Conservation (phyloP, 2,888 invertebrate genomes). For the Caenorhabditis doughertyi region DNA sequence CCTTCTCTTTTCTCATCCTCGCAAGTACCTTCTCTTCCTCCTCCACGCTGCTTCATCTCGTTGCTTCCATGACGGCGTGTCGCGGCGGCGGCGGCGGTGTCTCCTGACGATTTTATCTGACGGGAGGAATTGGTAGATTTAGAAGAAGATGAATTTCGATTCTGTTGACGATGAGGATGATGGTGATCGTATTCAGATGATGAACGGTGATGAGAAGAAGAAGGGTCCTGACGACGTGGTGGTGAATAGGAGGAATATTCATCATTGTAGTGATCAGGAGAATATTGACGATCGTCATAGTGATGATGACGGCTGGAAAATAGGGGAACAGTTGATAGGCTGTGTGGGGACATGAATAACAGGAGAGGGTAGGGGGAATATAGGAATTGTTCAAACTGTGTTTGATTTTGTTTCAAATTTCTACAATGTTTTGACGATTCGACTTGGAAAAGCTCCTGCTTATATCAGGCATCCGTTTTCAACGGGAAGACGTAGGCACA, state of each 20-base stretch:
- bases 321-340: neutral
- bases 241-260: neutral
- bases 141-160: no score
- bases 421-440: no score
- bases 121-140: neutral
- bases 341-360: no score
- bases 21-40: neutral
- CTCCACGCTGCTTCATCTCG: neutral
- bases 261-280: neutral
- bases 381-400: no score
- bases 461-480: no score
- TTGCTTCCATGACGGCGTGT: slow-evolving; percentile 21
- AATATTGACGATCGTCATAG: neutral
- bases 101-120: no score
- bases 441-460: no score
- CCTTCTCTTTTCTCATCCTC: neutral
- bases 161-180: neutral
- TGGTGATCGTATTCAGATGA: neutral
- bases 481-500: no score
- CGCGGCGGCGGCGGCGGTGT: slow-evolving; percentile 6
- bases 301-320: slow-evolving; percentile 1
- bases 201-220: no score
- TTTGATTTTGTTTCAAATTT: no score
- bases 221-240: neutral
- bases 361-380: no score